phyloP scores from a whole-genome alignment of 2,113 vertebrate species.

The Scalopus aquaticus region DNA sequence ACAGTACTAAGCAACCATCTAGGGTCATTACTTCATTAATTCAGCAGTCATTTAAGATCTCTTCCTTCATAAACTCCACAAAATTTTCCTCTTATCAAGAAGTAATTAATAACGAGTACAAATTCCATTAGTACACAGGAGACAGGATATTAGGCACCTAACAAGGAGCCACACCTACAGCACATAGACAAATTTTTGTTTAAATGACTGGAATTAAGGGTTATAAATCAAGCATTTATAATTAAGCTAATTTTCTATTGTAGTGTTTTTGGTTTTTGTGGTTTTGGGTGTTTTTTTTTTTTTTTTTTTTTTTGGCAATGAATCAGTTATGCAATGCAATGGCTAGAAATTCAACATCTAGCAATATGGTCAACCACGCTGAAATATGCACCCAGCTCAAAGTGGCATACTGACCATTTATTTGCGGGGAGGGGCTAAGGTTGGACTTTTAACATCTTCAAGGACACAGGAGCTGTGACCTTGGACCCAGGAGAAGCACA shows the following conservation, averaged over 20 bases:
- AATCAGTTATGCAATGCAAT: not conserved
- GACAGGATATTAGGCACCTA: not conserved
- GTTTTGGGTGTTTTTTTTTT: too few relatives aligned
- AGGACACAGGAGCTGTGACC: not conserved
- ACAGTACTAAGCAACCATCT: not conserved
- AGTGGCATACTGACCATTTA: not conserved
- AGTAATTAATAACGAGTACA: conserved; percentile 38
- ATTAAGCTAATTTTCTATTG: conserved; percentile 10
- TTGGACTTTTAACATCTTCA: not conserved
- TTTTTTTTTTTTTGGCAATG: not conserved
- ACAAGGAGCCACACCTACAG: not conserved
- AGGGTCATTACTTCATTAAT: conserved; percentile 28
- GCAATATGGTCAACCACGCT: not conserved
- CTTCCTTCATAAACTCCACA: conserved; percentile 44
- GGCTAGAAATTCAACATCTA: conserved; percentile 36
- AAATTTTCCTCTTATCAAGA: conserved; percentile 2
- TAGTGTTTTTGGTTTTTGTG: not conserved
- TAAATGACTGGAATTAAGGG: conserved; percentile 48
- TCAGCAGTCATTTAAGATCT: conserved; percentile 13
- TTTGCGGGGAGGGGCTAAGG: not conserved
- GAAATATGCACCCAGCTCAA: conserved; percentile 32
- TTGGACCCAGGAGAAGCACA: not conserved
- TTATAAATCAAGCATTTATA: conserved; percentile 40
- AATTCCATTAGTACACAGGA: not conserved
- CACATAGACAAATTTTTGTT: conserved; percentile 19